Base-by-base conservation (phyloP, 1,140 invertebrate species). In the Luehdorfia chinensis region DNA sequence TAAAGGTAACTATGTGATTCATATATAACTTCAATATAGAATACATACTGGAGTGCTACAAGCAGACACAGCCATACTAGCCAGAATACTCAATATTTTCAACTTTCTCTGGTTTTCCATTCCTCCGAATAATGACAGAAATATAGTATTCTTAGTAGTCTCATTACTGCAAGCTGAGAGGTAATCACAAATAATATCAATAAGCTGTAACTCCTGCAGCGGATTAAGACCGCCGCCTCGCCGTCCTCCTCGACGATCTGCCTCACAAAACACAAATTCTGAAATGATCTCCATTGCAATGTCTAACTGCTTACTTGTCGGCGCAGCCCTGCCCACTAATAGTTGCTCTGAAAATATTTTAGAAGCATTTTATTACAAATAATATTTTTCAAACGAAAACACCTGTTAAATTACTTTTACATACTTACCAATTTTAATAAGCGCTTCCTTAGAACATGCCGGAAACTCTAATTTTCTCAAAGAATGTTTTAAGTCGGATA, bases 261-360 rank as follows among this genome's bases (percentile, higher is more conserved):
- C 88, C 75, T 96, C 94, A 37, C 92, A 92, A 64, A 96, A 96
- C 13, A 96, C 90, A 76, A 94, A 95, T 70, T 95, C 94, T 1
- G 93, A 90, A 78, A 95, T 95, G 13, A 96, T 84, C 55, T 95
- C 93, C 79, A 93, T 90, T 15, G 92, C 91, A 46, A 87, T 68
- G 49, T 88, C 87, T 1, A 84, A 41, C 25, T 87, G 84, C 46
- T 87, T 87, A 23, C 55, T 80, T n/a, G 80, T 73, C n/a, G 81
- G 81, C 8, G 76, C 76, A 27, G 64, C 57, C 31, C 86, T 72
- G 0, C 84, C 81, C 1, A 78, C 66, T 5, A 87, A 55, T 23
- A 88, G 48, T 72, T 87, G 84, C 47, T 87, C 87, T 88, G 48
- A 33, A 84, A 75, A 50, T 34, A 31, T 49, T 33, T 19, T 36